Base-by-base conservation (phyloP, 1,140 invertebrate genomes). In the Portunus trituberculatus region DNA sequence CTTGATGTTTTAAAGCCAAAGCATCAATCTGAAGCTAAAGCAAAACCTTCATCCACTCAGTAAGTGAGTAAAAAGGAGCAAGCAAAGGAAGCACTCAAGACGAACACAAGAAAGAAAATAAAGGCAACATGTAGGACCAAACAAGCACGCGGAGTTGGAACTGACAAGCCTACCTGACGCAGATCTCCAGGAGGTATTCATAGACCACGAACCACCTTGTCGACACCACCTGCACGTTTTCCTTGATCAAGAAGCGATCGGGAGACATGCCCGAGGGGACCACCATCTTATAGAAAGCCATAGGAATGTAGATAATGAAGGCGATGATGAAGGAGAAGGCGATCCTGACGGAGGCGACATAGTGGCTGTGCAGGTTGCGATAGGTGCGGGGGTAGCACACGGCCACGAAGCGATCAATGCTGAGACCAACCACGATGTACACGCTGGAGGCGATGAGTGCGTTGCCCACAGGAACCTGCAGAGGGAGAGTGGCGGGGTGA, bases 361-460 rank as follows among this genome's bases (percentile, higher is more conserved):
- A 91, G 3, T 96, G 95, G 14, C 97, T 97, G 96, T 97, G 97
- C 10, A 97, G 96, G 48, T 96, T 96, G 67, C 97, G 97, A 92
- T 97, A 97, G 67, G 97, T 96, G 0, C 97, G 96, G 10, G 97
- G 97, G 45, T 97, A 96, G 94, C 97, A 97, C 8, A 97, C 97
- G 1, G 97, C 97, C 4, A 97, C 96, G 95, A 97, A 97, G 4
- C 97, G 96, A 92, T 97, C 97, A 84, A 97, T 96, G 10, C 97
- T 97, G 4, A 97, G 96, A n/a, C 97, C 97, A 8, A 97, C 97
- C 0, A 97, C 97, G 88, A 97, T 96, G 96, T 97, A 97, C 10
- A 97, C 97, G 93, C 96, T 97, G 39, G 96, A 96, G n/a, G 97
- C 97, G 97, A 97, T 97, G 90, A 97, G 97, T 0, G 97, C 96